Evolutionary conservation across 2,888 invertebrate genomes (phyloP), one percentile per base, ranked within the genome.

Genomic region (Synergus itoensis): DNA sequence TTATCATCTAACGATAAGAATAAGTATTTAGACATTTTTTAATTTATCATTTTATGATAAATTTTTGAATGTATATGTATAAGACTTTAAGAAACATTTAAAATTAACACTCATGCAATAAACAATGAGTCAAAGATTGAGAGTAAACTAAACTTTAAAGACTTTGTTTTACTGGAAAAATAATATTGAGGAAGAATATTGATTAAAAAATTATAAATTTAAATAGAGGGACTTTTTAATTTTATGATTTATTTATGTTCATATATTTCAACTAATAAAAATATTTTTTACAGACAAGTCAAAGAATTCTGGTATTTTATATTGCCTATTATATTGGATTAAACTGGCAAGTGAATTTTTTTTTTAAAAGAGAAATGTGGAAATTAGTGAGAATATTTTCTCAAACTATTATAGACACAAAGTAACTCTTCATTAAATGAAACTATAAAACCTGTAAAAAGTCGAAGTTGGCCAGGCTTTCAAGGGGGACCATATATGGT

Each of bases 391-490:
- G n/a, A 21, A 7, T 53, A 18, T 48, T 73, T 73, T 73, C 48
- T 5, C n/a, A 60, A 21, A 45, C 21, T 21, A 73, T 53, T 16
- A 28, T 69, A 45, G 45, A 16, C 28, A 69, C 67, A 69, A 73
- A 73, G 73, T 73, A 60, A 21, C 21, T 73, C 73, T 73, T 53
- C 21, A 73, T 73, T 69, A 69, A 69, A 69, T 69, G 67, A 21
- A 73, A 73, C 48, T 73, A 53, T 53, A 73, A 73, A 73, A 53
- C 48, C 14, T 73, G 36, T 53, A 53, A 73, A 73, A 73, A 53
- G 73, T 53, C 28, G 14, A 48, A 53, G 73, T 53, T 73, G 53
- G 73, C 14, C 73, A 28, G 36, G 48, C 73, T 53, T 73, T 73
- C 53, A 73, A 53, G 53, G 73, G 48, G n/a, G 48, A 36, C 73